These are phyloP conservation scores for Philopedon plagiatum DNA, from an alignment of 2,888 invertebrate genomes.

Conservation along the genomic window DNA sequence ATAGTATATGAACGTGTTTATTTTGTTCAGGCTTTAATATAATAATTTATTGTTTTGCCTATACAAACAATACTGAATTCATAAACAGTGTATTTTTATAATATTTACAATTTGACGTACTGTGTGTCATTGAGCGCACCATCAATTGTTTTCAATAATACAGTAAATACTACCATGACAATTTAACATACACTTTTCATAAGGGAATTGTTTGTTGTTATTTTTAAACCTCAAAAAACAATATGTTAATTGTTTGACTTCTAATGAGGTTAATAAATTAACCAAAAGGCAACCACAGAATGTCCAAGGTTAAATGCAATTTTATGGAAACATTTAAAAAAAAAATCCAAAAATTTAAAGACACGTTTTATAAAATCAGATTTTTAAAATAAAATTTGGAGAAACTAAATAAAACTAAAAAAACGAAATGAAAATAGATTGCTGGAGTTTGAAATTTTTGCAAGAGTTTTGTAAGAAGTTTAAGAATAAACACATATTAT, in stretches of 20 bases:
- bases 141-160: conserved; percentile 9
- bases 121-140: conserved; percentile 18
- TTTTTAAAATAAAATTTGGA: no score
- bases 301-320: no score
- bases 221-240: neutral
- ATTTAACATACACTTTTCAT: neutral
- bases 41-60: conserved; percentile 49
- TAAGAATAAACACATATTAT: no score
- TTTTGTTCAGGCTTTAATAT: conserved; percentile 41
- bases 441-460: no score
- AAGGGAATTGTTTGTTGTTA: neutral
- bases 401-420: no score
- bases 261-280: neutral
- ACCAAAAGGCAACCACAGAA: neutral
- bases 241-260: neutral
- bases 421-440: no score
- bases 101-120: conserved; percentile 21
- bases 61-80: conserved; percentile 39
- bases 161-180: neutral
- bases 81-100: conserved; percentile 39
- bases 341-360: no score
- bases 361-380: no score
- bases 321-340: no score
- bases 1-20: conserved; percentile 44
- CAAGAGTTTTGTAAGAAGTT: no score